These are phyloP conservation scores for Phyllotis vaccarum DNA, from an alignment of 2,797 vertebrate species.

Conservation along the genomic window DNA sequence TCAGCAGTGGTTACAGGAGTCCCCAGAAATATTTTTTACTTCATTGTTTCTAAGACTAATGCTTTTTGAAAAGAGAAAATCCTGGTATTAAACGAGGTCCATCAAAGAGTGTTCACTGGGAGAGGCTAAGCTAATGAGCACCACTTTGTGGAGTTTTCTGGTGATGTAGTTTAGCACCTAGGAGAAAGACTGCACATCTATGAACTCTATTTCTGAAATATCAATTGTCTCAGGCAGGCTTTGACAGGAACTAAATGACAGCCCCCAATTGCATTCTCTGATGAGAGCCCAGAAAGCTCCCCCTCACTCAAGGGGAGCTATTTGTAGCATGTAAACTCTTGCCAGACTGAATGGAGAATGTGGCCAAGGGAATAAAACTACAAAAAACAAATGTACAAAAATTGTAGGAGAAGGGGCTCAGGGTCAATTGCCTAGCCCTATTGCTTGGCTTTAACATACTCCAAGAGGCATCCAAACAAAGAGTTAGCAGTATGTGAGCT, in stretches of 20 bases:
- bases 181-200: not conserved
- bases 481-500: not conserved
- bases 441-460: constrained; percentile 12
- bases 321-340: constrained; percentile 65
- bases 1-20: constrained; percentile 72
- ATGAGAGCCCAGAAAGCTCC: constrained; percentile 71
- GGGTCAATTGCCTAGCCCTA: not conserved
- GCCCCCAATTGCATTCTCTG: constrained; percentile 67
- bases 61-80: constrained; percentile 54
- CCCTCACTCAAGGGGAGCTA: constrained; percentile 68
- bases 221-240: constrained; percentile 64
- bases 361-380: constrained; percentile 62
- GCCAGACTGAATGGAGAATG: constrained; percentile 69
- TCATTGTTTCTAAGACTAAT: constrained; percentile 69
- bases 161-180: not conserved
- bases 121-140: constrained; percentile 57
- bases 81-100: constrained; percentile 57
- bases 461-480: constrained; percentile 30
- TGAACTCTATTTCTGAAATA: constrained; percentile 64
- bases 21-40: constrained; percentile 68
- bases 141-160: constrained; percentile 10
- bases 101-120: constrained; percentile 41
- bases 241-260: constrained; percentile 69
- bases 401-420: not conserved
- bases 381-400: constrained; percentile 40